Evolutionary conservation across 2,888 invertebrate genomes (phyloP).

Genomic region (Apodemia mormo): DNA sequence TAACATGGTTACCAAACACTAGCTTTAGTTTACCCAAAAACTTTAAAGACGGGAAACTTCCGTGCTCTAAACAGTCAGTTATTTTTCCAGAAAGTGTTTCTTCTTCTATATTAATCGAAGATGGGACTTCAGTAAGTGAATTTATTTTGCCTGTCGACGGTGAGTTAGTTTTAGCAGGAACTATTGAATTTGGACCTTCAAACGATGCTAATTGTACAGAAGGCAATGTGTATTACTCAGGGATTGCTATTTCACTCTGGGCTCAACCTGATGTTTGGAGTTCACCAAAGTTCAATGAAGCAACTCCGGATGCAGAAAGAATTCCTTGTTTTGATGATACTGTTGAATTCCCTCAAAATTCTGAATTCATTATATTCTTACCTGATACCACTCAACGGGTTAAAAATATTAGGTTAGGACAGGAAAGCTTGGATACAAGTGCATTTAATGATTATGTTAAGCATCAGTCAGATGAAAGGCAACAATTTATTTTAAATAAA

Average conservation of each 20-base stretch:
- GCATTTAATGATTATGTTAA: slow-evolving; percentile 28
- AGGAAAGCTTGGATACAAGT: slow-evolving; percentile 33
- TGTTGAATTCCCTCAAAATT: slow-evolving; percentile 58
- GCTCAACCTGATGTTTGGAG: slow-evolving; percentile 68
- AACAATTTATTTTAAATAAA: slow-evolving; percentile 51
- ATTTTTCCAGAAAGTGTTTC: slow-evolving; percentile 58
- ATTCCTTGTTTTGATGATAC: slow-evolving; percentile 72
- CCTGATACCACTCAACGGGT: slow-evolving; percentile 54
- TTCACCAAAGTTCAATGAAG: slow-evolving; percentile 62
- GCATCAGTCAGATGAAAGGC: slow-evolving; percentile 37
- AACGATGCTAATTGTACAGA: slow-evolving; percentile 51
- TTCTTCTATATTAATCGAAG: slow-evolving; percentile 51
- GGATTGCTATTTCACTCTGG: slow-evolving; percentile 59
- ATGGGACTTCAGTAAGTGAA: slow-evolving; percentile 49
- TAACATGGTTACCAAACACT: slow-evolving; percentile 64
- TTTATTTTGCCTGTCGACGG: slow-evolving; percentile 67
- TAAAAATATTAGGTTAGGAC: slow-evolving; percentile 45
- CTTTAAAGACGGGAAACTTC: slow-evolving; percentile 58
- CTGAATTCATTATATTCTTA: slow-evolving; percentile 51
- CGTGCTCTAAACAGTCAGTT: slow-evolving; percentile 66
- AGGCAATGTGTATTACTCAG: slow-evolving; percentile 55
- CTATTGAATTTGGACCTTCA: slow-evolving; percentile 50
- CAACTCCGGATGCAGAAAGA: slow-evolving; percentile 74
- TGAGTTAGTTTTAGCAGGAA: slow-evolving; percentile 55
- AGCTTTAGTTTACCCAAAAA: slow-evolving; percentile 62